These are phyloP conservation scores for Agapornis roseicollis DNA, from an alignment of 2,113 vertebrate genomes.

Conservation along the genomic window DNA sequence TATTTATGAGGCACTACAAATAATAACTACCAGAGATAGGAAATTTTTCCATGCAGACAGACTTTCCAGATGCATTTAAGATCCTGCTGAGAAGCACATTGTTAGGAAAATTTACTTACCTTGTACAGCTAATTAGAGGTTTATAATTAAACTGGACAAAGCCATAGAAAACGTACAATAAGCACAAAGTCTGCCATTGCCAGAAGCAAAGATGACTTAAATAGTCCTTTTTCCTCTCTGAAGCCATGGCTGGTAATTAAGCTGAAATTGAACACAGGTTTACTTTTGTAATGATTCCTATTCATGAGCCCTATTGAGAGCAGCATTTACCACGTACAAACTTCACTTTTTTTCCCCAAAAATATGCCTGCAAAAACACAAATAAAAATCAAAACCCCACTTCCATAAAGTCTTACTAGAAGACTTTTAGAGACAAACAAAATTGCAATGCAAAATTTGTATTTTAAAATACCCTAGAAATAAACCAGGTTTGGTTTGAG, in stretches of 20 bases:
- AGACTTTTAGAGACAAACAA: not conserved
- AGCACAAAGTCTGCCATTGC: not conserved
- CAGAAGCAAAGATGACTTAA: not conserved
- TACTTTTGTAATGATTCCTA: not conserved
- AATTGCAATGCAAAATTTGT: not conserved
- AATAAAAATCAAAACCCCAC: not conserved
- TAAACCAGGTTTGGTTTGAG: accelerated
- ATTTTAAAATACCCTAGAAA: not conserved
- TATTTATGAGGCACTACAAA: not conserved
- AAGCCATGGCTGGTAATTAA: constrained; percentile 3
- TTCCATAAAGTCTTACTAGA: not conserved
- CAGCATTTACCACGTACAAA: not conserved
- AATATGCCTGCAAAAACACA: not conserved
- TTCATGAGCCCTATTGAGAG: not conserved
- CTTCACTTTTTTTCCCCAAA: not conserved
- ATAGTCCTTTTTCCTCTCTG: not conserved
- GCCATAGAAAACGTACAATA: not conserved
- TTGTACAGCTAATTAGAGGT: not conserved
- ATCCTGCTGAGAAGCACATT: not conserved
- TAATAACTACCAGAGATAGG: not conserved
- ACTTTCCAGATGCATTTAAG: not conserved
- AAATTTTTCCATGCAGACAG: not conserved
- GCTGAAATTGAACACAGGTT: not conserved
- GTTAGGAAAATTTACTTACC: not conserved
- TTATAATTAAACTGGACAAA: constrained; percentile 37